phyloP scores from a whole-genome alignment of 2,888 invertebrate species.

The Syritta pipiens region DNA sequence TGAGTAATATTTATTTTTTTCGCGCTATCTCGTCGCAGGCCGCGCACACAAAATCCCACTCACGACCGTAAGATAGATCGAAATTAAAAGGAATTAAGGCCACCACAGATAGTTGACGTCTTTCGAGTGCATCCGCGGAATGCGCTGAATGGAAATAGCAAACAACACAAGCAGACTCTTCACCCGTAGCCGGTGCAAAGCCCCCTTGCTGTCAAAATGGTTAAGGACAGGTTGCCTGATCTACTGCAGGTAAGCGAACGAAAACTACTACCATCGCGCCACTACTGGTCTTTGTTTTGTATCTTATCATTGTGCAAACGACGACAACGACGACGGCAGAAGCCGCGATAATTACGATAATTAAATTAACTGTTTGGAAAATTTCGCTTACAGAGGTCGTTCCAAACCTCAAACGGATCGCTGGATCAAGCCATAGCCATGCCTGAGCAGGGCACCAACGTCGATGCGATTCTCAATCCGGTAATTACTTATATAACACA shows the following conservation, averaged over 20 bases:
- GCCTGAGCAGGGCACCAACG: slow-evolving; percentile 73
- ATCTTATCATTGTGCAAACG: slow-evolving; percentile 66
- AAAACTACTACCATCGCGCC: slow-evolving; percentile 21
- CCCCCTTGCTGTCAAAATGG: slow-evolving; percentile 71
- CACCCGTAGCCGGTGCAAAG: neutral
- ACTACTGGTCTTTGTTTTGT: slow-evolving; percentile 30
- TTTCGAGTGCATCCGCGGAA: slow-evolving; percentile 18
- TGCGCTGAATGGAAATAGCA: slow-evolving; percentile 12
- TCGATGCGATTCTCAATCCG: slow-evolving; percentile 77
- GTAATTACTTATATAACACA: slow-evolving; percentile 71
- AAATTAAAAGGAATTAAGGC: slow-evolving; percentile 20
- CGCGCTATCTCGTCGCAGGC: slow-evolving; percentile 40
- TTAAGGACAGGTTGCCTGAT: slow-evolving; percentile 77
- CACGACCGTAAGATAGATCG: slow-evolving; percentile 17
- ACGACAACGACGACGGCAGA: slow-evolving; percentile 28
- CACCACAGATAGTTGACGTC: slow-evolving; percentile 12
- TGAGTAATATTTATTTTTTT: slow-evolving; percentile 24
- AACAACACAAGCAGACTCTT: neutral
- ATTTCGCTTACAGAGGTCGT: slow-evolving; percentile 73
- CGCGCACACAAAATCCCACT: slow-evolving; percentile 7
- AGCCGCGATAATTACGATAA: slow-evolving; percentile 55
- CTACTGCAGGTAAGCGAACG: slow-evolving; percentile 76
- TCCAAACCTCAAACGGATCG: slow-evolving; percentile 76
- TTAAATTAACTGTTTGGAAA: slow-evolving; percentile 36
- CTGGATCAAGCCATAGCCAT: slow-evolving; percentile 70